Conservation (phyloP, 2,797 vertebrate genomes). For the Lepus oiostolus region DNA sequence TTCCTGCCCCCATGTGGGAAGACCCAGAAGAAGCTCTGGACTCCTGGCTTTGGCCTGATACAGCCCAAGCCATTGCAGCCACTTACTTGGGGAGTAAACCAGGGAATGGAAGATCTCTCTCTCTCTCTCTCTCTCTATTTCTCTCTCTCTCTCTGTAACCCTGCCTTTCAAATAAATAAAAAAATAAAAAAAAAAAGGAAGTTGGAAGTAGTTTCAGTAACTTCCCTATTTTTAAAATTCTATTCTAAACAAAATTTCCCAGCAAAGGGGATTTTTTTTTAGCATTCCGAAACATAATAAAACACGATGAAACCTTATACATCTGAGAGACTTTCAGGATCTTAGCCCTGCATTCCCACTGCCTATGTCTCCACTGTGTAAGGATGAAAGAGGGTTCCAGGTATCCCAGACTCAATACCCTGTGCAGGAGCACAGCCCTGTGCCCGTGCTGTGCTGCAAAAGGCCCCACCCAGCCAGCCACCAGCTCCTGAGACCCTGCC, state of each 20-base stretch:
- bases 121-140: no score
- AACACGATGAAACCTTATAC: slow-evolving; percentile 41
- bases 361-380: neutral
- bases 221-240: slow-evolving; percentile 62
- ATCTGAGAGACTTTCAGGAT: slow-evolving; percentile 46
- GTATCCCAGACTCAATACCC: neutral
- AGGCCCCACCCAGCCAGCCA: neutral
- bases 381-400: neutral
- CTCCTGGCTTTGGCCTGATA: no score
- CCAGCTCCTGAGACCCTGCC: neutral
- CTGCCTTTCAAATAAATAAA: no score
- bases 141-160: no score
- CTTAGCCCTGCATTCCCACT: slow-evolving; percentile 42
- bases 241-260: slow-evolving; percentile 57
- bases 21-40: no score
- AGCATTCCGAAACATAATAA: slow-evolving; percentile 61
- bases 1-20: no score
- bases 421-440: neutral
- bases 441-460: neutral
- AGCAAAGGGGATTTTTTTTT: slow-evolving; percentile 52
- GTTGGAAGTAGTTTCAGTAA: slow-evolving; percentile 44
- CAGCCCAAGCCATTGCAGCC: no score
- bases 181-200: neutral
- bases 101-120: no score
- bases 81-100: no score